These are phyloP conservation scores for Sarcophaga subvicina DNA, from an alignment of 2,888 invertebrate genomes.

Conservation along the genomic window DNA sequence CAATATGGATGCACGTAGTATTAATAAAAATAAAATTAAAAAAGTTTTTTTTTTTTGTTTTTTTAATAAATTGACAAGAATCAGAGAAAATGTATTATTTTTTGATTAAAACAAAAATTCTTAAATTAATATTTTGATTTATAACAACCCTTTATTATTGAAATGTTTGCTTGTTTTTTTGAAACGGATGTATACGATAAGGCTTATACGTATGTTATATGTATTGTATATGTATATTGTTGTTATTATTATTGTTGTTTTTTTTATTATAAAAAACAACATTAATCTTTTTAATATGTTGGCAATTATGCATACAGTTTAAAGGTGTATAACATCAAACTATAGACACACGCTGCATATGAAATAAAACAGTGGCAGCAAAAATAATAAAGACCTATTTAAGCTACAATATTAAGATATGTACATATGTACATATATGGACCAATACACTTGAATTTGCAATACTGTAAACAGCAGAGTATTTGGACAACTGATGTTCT, in stretches of 20 bases:
- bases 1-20: neutral
- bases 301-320: slow-evolving; percentile 19
- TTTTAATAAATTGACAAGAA: neutral
- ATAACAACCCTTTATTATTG: neutral
- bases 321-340: neutral
- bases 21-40: slow-evolving; percentile 30
- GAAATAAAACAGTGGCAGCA: neutral
- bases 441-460: neutral
- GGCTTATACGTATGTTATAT: neutral
- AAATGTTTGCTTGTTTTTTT: neutral
- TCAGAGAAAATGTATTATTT: neutral
- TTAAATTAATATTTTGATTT: neutral
- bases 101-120: neutral
- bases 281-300: slow-evolving; percentile 41
- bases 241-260: too few species aligned
- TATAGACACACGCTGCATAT: neutral
- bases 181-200: neutral
- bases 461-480: too few species aligned
- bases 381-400: neutral
- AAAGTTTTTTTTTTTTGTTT: slow-evolving; percentile 18
- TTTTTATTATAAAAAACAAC: too few species aligned
- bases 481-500: too few species aligned
- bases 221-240: neutral
- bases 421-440: neutral
- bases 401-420: neutral